phyloP scores from a whole-genome alignment of 2,797 vertebrate genomes.

The Cottoperca gobio region DNA sequence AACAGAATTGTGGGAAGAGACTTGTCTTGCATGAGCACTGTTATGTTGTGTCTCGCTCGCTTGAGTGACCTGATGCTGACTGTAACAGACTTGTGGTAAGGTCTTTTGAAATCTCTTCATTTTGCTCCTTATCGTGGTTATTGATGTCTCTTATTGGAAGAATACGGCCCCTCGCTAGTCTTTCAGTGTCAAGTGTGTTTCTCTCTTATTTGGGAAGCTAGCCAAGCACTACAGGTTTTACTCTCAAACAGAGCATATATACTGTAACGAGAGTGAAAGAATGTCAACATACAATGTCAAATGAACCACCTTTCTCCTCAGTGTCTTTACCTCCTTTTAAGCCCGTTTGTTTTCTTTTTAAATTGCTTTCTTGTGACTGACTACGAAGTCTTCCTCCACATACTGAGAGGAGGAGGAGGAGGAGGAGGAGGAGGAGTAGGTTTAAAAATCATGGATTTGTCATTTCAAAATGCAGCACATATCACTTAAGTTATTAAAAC shows the following conservation, averaged over 20 bases:
- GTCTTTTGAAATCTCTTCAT: conserved; percentile 63
- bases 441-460: conserved; percentile 57
- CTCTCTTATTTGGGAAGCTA: conserved; percentile 69
- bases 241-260: conserved; percentile 40
- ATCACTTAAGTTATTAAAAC: conserved; percentile 79
- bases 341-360: conserved; percentile 24
- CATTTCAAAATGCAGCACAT: conserved; percentile 71
- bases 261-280: conserved; percentile 58
- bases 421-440: conserved; percentile 55
- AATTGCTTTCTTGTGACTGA: conserved; percentile 52
- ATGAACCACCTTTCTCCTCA: conserved; percentile 60
- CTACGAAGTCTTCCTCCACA: conserved; percentile 71
- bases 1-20: conserved; percentile 76
- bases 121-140: conserved; percentile 57
- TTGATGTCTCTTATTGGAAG: conserved; percentile 66
- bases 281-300: conserved; percentile 70
- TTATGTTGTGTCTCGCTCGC: conserved; percentile 75
- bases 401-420: conserved; percentile 59
- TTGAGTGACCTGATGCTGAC: conserved; percentile 72
- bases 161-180: conserved; percentile 44
- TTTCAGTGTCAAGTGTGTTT: conserved; percentile 61
- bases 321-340: conserved; percentile 69
- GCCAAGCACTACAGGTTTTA: conserved; percentile 74
- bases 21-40: conserved; percentile 84
- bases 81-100: conserved; percentile 69